Base-by-base conservation (phyloP, 2,113 vertebrate species). In the Paedocypris sp. region DNA sequence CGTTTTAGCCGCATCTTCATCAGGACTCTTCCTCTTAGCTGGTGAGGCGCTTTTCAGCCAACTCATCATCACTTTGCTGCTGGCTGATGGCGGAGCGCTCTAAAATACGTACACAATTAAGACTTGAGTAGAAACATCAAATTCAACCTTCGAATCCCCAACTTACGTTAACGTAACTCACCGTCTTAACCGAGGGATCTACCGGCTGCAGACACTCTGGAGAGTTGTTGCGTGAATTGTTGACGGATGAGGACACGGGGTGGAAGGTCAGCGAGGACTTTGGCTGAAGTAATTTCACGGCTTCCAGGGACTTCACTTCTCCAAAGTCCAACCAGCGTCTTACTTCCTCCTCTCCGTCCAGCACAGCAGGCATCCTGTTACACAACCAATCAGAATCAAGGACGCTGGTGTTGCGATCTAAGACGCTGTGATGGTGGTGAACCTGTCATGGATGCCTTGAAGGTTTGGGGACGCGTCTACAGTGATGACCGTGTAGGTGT, bases 301-400 rank as follows among this genome's bases (percentile, higher is more conserved):
- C 94, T 66, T 94, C 92, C 16, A 80, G 74, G n/a, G 81, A 82
- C 22, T 89, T 83, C 41, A 98, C 87, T 38, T 91, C 82, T 6
- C 89, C 90, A 8, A 91, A 99, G 77, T 98, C 82, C 32, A 98
- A 79, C 93, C 93, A 99, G 42, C 76, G 85, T 28, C 85, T 82
- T 52, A 98, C 82, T 25, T 92, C 90, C 5, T 96, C 92, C 0
- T 97, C 92, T 23, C 92, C 91, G 0, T 96, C 87, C 69, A 99
- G 76, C 60, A 99, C 80, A 1, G 93, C 95, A 22, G 94, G 95
- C 95, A 99, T 99, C 80, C 95, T 98, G 38, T 61, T 62, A 51
- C 26, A 53, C 15, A 36, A 15, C 15, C 5, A 5, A 47, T 3
- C 26, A 16, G n/a, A 61, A 10, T 22, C 10, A 32, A 15, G 35